These are phyloP conservation scores for Macquaria ambigua DNA, from an alignment of 2,113 vertebrate genomes.

Conservation along the genomic window DNA sequence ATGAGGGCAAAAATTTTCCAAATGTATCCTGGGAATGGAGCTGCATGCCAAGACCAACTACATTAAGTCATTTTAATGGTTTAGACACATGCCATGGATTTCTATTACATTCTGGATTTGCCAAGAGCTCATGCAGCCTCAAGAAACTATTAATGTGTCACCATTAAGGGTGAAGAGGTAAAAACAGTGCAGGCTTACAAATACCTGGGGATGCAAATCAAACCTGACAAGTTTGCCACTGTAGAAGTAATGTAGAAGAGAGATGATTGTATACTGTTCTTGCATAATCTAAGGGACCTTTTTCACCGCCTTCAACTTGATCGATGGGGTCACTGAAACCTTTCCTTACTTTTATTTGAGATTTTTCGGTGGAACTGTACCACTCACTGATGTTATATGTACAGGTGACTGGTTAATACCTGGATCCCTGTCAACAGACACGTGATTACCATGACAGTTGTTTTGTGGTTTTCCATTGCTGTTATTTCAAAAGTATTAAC, in stretches of 20 bases:
- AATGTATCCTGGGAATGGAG: slow-evolving; percentile 31
- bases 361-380: background rate
- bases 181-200: background rate
- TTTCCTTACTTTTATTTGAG: background rate
- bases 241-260: background rate
- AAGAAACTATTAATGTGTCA: background rate
- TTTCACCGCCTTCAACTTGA: background rate
- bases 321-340: background rate
- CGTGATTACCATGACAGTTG: background rate
- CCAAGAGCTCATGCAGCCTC: slow-evolving; percentile 23
- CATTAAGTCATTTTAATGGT: slow-evolving; percentile 52
- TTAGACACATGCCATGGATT: slow-evolving; percentile 56
- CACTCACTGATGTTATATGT: background rate
- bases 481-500: background rate
- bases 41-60: slow-evolving; percentile 40
- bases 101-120: slow-evolving; percentile 39
- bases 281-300: too few species aligned
- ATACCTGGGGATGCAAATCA: background rate
- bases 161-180: background rate
- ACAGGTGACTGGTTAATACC: background rate
- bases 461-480: background rate
- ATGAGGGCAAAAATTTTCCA: slow-evolving; percentile 43
- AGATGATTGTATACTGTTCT: background rate
- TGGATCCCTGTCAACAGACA: background rate
- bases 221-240: background rate